Base-by-base conservation (phyloP, 2,888 invertebrate genomes). In the Megaustenia siamemsis region DNA sequence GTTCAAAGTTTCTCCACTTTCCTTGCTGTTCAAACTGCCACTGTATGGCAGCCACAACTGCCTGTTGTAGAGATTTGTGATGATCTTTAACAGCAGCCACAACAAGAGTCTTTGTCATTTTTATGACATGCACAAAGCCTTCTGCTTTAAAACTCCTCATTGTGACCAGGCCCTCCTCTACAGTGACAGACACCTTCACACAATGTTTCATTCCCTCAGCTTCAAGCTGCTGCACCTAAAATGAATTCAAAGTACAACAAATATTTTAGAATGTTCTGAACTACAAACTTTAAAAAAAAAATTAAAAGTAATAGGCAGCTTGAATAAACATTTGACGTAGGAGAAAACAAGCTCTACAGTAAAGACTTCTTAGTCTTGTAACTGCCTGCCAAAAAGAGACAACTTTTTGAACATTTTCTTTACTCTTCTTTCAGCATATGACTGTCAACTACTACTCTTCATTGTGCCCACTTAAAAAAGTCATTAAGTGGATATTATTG, bases 1-100 rank as follows among this genome's bases (percentile, higher is more conserved):
- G 80, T 32, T 86, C 86, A 86, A 85, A 86, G 83, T 86, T 81
- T 24, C 8, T 69, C 75, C 82, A 86, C 68, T 85, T 86, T 77
- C 82, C 45, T 66, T 53, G n/a, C 12, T 49, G 35, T 38, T 86
- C 71, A 69, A 71, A 86, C 69, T 86, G 86, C 86, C 86, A 86
- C 40, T 60, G 43, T 10, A 82, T 78, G 28, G 86, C 78, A 28
- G 82, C 53, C 45, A 28, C 35, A n/a, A 73, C 75, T 43, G 82
- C 79, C 18, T n/a, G 15, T 21, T 75, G 82, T 43, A 82, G 45
- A 35, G 60, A 45, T 24, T 63, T 75, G 28, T 82, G 82, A 63
- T 82, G 63, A 18, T 60, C 49, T 45, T 82, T 75, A 35, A 82
- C 32, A 45, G 45, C 63, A n/a, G 43, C 43, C 21, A 63, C 21